Conservation (phyloP, 2,888 invertebrate species). For the Lasioglossum calceatum region DNA sequence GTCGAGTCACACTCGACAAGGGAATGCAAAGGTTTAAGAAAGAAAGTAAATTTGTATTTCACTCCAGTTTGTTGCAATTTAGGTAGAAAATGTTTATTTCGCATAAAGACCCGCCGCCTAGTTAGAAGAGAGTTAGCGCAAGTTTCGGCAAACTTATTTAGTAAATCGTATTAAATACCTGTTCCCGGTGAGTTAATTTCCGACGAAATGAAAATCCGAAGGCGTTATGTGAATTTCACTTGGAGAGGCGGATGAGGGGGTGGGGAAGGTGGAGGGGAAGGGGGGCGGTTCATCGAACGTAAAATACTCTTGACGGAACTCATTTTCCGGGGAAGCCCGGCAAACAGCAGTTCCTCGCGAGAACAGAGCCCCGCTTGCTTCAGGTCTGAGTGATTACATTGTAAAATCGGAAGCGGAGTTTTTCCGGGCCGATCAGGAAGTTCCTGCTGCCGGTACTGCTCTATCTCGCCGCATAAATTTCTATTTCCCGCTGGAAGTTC, state of each 20-base stretch:
- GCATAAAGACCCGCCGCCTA: too few species aligned
- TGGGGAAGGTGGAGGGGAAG: not conserved
- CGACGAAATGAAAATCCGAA: constrained; percentile 15
- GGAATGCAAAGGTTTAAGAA: too few species aligned
- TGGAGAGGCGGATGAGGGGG: too few species aligned
- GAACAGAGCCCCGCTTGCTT: constrained; percentile 17
- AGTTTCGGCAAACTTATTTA: not conserved
- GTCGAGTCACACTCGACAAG: too few species aligned
- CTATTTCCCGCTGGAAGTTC: constrained; percentile 62
- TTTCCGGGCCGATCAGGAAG: constrained; percentile 54
- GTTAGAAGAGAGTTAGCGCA: not conserved
- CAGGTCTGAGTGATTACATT: constrained; percentile 54
- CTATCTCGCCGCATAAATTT: constrained; percentile 66
- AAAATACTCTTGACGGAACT: constrained; percentile 29
- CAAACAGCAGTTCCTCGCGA: constrained; percentile 24
- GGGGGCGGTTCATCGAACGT: constrained; percentile 3
- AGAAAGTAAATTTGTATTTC: too few species aligned
- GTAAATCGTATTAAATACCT: not conserved
- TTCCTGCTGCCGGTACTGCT: constrained; percentile 41
- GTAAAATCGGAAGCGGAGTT: constrained; percentile 61
- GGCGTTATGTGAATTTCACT: not conserved
- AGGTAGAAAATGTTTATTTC: too few species aligned
- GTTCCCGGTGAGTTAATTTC: not conserved
- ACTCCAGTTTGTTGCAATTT: too few species aligned
- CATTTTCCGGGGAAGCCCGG: constrained; percentile 19